These are phyloP conservation scores for Lumbricus terrestris DNA, from an alignment of 2,888 invertebrate species.

Conservation along the genomic window DNA sequence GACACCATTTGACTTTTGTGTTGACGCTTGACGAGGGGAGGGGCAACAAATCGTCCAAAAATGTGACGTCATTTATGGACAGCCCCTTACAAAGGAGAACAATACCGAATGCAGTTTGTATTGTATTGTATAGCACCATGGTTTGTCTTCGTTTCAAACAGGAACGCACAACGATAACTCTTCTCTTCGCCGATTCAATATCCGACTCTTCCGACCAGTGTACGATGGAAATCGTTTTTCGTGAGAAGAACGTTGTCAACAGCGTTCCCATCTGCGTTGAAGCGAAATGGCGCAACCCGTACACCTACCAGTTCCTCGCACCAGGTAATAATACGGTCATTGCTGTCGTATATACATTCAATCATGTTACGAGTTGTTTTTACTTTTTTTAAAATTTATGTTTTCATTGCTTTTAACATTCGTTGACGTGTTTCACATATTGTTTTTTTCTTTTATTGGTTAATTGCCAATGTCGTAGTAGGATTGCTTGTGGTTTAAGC, in stretches of 20 bases:
- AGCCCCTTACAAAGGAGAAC: no score
- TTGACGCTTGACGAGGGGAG: no score
- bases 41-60: no score
- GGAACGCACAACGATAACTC: not conserved
- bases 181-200: not conserved
- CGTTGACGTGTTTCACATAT: not conserved
- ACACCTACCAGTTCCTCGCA: not conserved
- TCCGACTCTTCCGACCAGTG: not conserved
- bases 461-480: not conserved
- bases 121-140: not conserved
- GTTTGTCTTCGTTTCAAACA: not conserved
- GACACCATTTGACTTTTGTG: no score
- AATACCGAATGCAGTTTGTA: no score
- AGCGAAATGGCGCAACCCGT: conserved; percentile 5
- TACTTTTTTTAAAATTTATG: not conserved
- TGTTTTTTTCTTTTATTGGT: not conserved
- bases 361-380: not conserved
- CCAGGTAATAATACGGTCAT: not conserved
- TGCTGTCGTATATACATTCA: not conserved
- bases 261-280: not conserved
- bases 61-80: no score
- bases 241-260: not conserved
- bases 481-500: no score
- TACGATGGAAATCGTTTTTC: not conserved
- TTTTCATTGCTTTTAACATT: not conserved